phyloP scores from a whole-genome alignment of 2,888 invertebrate species.

The Yponomeuta plumbellus region DNA sequence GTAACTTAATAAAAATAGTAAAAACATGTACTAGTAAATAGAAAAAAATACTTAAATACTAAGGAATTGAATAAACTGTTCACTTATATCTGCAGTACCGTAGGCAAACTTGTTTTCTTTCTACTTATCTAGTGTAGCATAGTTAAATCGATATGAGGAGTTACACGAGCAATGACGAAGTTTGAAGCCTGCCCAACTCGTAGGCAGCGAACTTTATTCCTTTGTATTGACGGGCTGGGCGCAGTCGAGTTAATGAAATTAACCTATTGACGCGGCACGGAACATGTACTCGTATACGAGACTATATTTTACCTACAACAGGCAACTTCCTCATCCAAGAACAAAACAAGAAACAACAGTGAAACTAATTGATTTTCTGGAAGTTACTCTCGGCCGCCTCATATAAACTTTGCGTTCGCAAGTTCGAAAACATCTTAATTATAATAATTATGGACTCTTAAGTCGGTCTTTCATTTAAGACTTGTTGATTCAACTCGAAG shows the following conservation, averaged over 20 bases:
- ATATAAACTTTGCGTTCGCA: slow-evolving; percentile 19
- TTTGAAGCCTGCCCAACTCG: not conserved
- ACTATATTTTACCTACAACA: slow-evolving; percentile 9
- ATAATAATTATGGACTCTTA: slow-evolving; percentile 8
- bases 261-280: not conserved
- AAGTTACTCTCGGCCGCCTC: slow-evolving; percentile 24
- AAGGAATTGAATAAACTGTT: too few species aligned
- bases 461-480: not conserved
- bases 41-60: too few species aligned
- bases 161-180: not conserved
- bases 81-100: too few species aligned
- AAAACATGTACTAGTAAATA: too few species aligned
- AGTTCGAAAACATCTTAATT: slow-evolving; percentile 14
- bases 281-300: not conserved
- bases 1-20: too few species aligned
- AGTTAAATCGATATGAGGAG: not conserved
- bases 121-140: too few species aligned
- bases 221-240: not conserved
- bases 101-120: too few species aligned
- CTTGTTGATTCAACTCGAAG: slow-evolving; percentile 5
- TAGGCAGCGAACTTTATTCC: not conserved
- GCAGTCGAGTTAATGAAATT: slow-evolving; percentile 10
- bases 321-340: slow-evolving; percentile 25
- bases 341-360: slow-evolving; percentile 26
- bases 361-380: slow-evolving; percentile 32